Base-by-base conservation (phyloP, 2,113 vertebrate species). In the Junco hyemalis region DNA sequence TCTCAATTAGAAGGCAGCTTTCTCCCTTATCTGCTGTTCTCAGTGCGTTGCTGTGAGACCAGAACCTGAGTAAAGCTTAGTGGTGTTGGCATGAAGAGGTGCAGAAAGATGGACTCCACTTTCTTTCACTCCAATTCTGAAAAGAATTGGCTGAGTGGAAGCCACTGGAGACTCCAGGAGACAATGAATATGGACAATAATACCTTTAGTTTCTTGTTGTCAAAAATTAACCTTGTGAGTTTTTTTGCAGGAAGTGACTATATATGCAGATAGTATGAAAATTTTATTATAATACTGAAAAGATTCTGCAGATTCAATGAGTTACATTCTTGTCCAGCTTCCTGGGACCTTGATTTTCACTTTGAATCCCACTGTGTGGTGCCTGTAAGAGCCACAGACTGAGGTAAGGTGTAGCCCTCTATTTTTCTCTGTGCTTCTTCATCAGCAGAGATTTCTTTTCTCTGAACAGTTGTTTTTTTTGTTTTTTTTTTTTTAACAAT, bases 201-300 rank as follows among this genome's bases (percentile, higher is more conserved):
- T 9, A 31, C 6, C 14, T 76, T 72, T 24, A 42, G 5, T 11
- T 72, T 81, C 8, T 42, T 40, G 31, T 4, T 50, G 12, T 28
- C 6, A 26, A 47, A 21, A 42, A 35, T 16, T 8, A 54, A 6
- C 4, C 1, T 11, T 14, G 5, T 23, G 5, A 0, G 0, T 40
- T 1, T 24, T 83, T 83, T 65, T 53, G 7, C 5, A 72, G 7
- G 31, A 36, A 70, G 23, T 2, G 0, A 38, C 3, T 25, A 31
- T 61, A 69, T 42, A n/a, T 40, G 16, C 9, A 1, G 6, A 36
- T 18, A 35, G 2, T 1, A 20, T 54, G 3, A 60, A 38, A 38
- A 42, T 78, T 70, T 54, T 44, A 24, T 9, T 25, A 23, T 8
- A 40, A 5, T 42, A 72, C 19, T n/a, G 25, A 61, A 69, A 85